Evolutionary conservation across 2,888 invertebrate genomes (phyloP).

Genomic region (Strigamia transsilvanica): DNA sequence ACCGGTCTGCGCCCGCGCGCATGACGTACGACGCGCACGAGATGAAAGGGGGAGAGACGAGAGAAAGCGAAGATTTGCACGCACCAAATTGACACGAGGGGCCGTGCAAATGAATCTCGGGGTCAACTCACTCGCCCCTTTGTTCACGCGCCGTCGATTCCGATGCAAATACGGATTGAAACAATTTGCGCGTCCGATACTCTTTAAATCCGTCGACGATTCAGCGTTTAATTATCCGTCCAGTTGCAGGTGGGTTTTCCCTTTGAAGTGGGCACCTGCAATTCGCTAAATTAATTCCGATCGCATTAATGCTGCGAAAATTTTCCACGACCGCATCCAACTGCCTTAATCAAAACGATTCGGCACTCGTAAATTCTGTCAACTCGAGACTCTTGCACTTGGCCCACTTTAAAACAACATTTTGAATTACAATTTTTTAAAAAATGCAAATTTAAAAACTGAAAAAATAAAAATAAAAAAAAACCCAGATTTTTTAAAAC

Average conservation of each 20-base stretch:
- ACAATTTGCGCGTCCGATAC: not conserved
- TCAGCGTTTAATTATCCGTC: conserved; percentile 38
- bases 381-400: not conserved
- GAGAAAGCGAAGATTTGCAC: not conserved
- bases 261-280: conserved; percentile 40
- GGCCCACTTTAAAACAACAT: not conserved
- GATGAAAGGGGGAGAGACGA: conserved; percentile 7
- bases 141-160: not conserved
- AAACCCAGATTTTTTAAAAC: too few relatives aligned
- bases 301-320: conserved; percentile 46
- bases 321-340: conserved; percentile 14
- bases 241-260: conserved; percentile 20
- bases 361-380: not conserved
- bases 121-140: not conserved
- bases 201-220: conserved; percentile 13
- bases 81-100: not conserved
- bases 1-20: conserved; percentile 46
- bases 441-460: too few relatives aligned
- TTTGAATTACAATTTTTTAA: too few relatives aligned
- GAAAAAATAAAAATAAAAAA: too few relatives aligned
- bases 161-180: not conserved
- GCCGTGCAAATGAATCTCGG: not conserved
- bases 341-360: conserved; percentile 38
- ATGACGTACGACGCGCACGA: conserved; percentile 46
- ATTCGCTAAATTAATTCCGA: conserved; percentile 46